phyloP scores from a whole-genome alignment of 2,797 vertebrate species.

The Podargus strigoides region DNA sequence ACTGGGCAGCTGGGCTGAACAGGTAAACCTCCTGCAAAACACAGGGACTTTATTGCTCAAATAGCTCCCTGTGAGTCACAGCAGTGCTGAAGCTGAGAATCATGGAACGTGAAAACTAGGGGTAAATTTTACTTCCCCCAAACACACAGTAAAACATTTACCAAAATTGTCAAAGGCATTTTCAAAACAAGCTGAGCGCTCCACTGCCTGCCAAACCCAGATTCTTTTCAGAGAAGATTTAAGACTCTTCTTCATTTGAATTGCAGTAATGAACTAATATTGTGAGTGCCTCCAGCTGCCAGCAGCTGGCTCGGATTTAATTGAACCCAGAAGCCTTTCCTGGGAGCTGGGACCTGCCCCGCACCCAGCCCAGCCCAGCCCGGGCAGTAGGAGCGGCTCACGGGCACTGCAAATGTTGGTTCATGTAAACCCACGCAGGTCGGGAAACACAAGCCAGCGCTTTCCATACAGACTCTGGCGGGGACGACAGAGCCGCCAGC shows the following conservation, averaged over 20 bases:
- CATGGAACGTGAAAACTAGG: not conserved
- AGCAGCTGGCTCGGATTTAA: conserved; percentile 39
- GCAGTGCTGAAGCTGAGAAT: not conserved
- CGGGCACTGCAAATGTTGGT: not conserved
- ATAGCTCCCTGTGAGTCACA: fast-evolving
- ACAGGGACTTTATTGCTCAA: not conserved
- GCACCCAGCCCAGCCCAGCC: not conserved
- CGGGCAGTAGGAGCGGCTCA: not conserved
- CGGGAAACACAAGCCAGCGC: not conserved
- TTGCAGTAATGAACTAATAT: conserved; percentile 24
- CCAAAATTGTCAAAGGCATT: conserved; percentile 7
- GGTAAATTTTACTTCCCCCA: not conserved
- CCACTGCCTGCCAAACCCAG: not conserved
- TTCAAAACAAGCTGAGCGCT: not conserved
- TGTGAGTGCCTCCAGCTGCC: conserved; percentile 46
- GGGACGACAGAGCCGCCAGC: not conserved
- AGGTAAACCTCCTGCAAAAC: not conserved
- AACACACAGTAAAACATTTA: not conserved
- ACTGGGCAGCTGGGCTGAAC: not conserved
- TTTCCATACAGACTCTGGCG: fast-evolving
- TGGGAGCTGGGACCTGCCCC: not conserved
- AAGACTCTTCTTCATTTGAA: conserved; percentile 3
- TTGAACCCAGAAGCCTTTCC: not conserved
- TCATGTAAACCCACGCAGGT: not conserved
- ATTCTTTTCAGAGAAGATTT: conserved; percentile 22